These are phyloP conservation scores for Dicrostonyx torquatus DNA, from an alignment of 2,797 vertebrate species.

Conservation along the genomic window DNA sequence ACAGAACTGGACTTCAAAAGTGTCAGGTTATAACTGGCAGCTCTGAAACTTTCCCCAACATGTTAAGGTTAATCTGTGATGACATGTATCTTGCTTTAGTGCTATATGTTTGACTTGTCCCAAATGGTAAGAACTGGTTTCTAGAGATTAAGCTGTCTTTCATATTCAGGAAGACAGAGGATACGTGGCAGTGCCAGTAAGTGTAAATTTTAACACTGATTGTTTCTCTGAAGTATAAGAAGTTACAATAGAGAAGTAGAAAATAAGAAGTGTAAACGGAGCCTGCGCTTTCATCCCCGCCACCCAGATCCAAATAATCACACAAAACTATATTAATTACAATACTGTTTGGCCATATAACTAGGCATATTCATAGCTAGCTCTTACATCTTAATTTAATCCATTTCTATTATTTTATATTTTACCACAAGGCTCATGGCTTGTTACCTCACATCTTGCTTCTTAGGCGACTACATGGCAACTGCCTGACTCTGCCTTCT, in stretches of 20 bases:
- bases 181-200: not conserved
- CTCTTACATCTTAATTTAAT: too few species aligned
- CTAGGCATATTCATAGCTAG: too few species aligned
- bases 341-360: too few species aligned
- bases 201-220: conserved; percentile 16
- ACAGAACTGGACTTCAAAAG: conserved; percentile 40
- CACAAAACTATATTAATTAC: too few species aligned
- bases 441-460: too few species aligned
- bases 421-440: too few species aligned
- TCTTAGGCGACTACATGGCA: too few species aligned
- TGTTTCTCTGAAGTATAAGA: conserved; percentile 16
- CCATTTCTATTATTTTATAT: too few species aligned
- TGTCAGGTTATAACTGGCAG: conserved; percentile 35
- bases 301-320: not conserved
- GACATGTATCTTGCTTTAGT: conserved; percentile 35
- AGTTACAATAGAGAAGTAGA: conserved; percentile 13
- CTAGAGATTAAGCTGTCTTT: conserved; percentile 51
- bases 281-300: too few species aligned
- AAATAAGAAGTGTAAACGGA: not conserved
- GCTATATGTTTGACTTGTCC: conserved; percentile 21
- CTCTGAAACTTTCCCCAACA: conserved; percentile 51
- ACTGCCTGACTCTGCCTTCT: too few species aligned
- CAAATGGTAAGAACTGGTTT: conserved; percentile 30
- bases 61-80: conserved; percentile 55
- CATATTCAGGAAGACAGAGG: conserved; percentile 19